Percentiles rank a stretch among this genome's conserved stretches.
Evolutionary conservation across 1,140 invertebrate genomes (phyloP).

Genomic region (Daktulosphaira vitifoliae): DNA sequence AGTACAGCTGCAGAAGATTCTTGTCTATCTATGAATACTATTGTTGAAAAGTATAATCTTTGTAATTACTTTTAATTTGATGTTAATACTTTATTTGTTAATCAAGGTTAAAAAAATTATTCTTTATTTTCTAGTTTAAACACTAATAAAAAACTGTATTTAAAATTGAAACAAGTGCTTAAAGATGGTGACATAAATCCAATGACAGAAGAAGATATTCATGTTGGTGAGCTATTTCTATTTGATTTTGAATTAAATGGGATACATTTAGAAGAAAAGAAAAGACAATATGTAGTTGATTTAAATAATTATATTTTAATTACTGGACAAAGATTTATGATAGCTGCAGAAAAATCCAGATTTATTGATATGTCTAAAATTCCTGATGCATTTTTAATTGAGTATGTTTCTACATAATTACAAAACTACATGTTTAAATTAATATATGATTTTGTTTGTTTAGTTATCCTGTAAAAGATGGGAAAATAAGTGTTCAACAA

Average conservation of each 20-base stretch:
- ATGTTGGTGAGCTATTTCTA: constrained; percentile 80
- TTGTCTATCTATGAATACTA: constrained; percentile 72
- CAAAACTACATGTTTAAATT: too few relatives aligned
- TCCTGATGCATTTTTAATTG: constrained; percentile 63
- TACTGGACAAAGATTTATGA: constrained; percentile 78
- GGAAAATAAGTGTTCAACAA: constrained; percentile 60
- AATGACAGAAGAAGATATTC: constrained; percentile 66
- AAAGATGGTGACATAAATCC: constrained; percentile 58
- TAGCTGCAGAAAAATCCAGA: constrained; percentile 58
- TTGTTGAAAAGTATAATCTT: constrained; percentile 84
- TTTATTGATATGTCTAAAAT: constrained; percentile 54
- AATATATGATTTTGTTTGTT: too few relatives aligned
- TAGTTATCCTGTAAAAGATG: constrained; percentile 43
- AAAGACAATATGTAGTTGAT: constrained; percentile 66
- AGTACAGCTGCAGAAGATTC: constrained; percentile 72
- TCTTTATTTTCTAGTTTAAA: constrained; percentile 59
- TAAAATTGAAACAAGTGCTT: constrained; percentile 60
- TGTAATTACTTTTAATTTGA: too few relatives aligned
- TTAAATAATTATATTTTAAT: constrained; percentile 73
- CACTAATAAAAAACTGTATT: constrained; percentile 75
- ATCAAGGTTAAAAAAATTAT: background rate
- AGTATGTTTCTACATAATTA: constrained; percentile 48
- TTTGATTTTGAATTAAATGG: constrained; percentile 96
- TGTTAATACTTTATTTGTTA: too few relatives aligned
- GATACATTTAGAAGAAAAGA: constrained; percentile 77